Evolutionary conservation across 2,797 vertebrate species (phyloP), one percentile per base, ranked within the genome.

Genomic region (Pteropus rufus): DNA sequence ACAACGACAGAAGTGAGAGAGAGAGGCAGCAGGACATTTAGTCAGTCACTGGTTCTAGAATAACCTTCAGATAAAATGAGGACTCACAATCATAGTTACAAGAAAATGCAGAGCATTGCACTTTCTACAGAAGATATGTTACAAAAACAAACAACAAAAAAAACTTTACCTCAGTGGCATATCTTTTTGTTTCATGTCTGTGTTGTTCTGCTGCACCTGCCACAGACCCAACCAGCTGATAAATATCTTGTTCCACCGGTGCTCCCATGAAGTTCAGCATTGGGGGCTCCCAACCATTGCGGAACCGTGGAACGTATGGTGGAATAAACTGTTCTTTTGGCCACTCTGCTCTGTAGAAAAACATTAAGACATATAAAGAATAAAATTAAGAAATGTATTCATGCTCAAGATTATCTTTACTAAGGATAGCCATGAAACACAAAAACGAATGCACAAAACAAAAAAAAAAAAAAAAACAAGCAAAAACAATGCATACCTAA

Each of bases 241-340:
- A 98, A 83, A 99, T 98, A 0, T 99, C 99, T 89, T 98, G 99
- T 4, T 99, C 99, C 80, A 98, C 98, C 0, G 99, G 98, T 2
- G 97, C 91, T 0, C 98, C 97, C 95, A 92, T 56, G 52, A 98
- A 97, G 62, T 98, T 98, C 44, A 99, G 81, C 96, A 98, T 92
- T 0, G 99, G 99, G 7, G 99, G 99, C 96, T 99, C 99, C 99
- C 99, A 99, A 10, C 99, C 99, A 0, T 99, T 99, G 31, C 99
- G 99, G 97, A 99, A 99, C 5, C 97, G 98, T 14, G 99, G 99
- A 0, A 98, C 83, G 0, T 99, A 99, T 0, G 99, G 98, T 0
- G 99, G 99, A 29, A 99, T 99, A 86, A 99, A 99, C 56, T 99
- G 99, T 4, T 99, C 99, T 97, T 99, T 99, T 0, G 99, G 99